Evolutionary conservation across 2,113 vertebrate genomes (phyloP).

Genomic region (Anhinga anhinga): DNA sequence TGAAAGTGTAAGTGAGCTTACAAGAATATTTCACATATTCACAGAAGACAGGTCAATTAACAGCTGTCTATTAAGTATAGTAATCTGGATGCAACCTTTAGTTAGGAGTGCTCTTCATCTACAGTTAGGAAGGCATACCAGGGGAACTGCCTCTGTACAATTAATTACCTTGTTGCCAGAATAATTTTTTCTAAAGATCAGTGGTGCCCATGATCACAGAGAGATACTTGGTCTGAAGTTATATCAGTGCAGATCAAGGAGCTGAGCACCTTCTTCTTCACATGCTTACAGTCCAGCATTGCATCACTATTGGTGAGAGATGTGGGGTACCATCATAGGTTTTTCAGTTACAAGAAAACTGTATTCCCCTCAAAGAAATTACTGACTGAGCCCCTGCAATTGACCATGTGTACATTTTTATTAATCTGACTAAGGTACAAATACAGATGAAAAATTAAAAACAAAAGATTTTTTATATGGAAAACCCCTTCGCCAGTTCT

Average conservation of each 20-base stretch:
- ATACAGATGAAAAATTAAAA: not conserved
- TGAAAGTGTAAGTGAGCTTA: not conserved
- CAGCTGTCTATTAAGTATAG: not conserved
- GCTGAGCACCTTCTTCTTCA: not conserved
- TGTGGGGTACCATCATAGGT: not conserved
- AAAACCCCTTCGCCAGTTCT: not conserved
- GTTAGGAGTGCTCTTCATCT: not conserved
- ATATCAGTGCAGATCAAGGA: not conserved
- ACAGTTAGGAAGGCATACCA: not conserved
- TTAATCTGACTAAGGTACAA: not conserved
- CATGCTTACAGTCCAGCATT: rapidly evolving
- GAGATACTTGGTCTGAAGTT: not conserved
- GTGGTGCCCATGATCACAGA: not conserved
- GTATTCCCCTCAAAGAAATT: not conserved
- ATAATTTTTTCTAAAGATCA: not conserved
- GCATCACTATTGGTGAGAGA: not conserved
- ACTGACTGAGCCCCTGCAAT: not conserved
- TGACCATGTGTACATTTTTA: not conserved
- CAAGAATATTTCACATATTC: not conserved
- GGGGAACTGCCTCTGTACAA: not conserved
- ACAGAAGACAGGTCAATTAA: not conserved
- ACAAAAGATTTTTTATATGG: not conserved
- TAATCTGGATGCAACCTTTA: not conserved
- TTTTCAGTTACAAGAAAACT: not conserved
- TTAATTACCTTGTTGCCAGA: not conserved